Percentiles rank a stretch among this genome's conserved stretches.
Evolutionary conservation across 2,888 invertebrate species (phyloP).

Genomic region (Drosophila phalerata): DNA sequence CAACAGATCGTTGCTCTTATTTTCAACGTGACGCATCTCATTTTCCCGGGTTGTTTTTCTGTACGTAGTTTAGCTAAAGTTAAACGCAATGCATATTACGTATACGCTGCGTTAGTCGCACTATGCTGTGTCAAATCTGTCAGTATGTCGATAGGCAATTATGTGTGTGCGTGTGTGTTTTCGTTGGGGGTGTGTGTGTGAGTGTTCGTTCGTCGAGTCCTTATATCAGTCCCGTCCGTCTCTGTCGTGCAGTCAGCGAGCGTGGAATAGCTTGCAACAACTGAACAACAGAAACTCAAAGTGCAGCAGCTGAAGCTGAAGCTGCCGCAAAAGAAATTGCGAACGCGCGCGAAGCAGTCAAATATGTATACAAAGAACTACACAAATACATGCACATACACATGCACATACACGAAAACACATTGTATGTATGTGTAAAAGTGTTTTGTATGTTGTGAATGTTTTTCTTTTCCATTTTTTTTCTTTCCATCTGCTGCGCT

Average conservation of each 20-base stretch:
- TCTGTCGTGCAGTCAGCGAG: conserved; percentile 70
- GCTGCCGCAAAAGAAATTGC: conserved; percentile 74
- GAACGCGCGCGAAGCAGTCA: conserved; percentile 76
- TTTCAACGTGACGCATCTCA: neutral
- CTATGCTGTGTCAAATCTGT: conserved; percentile 20
- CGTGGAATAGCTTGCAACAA: conserved; percentile 77
- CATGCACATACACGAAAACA: conserved; percentile 30
- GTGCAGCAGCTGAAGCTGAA: conserved; percentile 58
- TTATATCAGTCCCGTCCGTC: conserved; percentile 69
- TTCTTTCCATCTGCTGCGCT: conserved; percentile 28
- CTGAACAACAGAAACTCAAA: conserved; percentile 75
- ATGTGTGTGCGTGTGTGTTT: conserved; percentile 7
- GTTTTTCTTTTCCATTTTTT: conserved; percentile 58
- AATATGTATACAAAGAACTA: conserved; percentile 64
- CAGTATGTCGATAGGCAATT: conserved; percentile 16
- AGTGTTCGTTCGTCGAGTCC: conserved; percentile 31
- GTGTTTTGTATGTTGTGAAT: conserved; percentile 73
- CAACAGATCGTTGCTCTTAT: conserved; percentile 6
- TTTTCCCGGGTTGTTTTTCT: neutral
- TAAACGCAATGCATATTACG: conserved; percentile 39
- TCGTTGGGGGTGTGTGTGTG: conserved; percentile 4
- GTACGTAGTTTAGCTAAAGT: conserved; percentile 5
- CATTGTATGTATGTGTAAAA: conserved; percentile 54
- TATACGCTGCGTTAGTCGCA: conserved; percentile 40
- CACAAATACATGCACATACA: conserved; percentile 50